Percentiles rank a stretch among this genome's conserved stretches.
These are phyloP conservation scores for Agrypnus murinus DNA, from an alignment of 2,888 invertebrate genomes.

Conservation along the genomic window DNA sequence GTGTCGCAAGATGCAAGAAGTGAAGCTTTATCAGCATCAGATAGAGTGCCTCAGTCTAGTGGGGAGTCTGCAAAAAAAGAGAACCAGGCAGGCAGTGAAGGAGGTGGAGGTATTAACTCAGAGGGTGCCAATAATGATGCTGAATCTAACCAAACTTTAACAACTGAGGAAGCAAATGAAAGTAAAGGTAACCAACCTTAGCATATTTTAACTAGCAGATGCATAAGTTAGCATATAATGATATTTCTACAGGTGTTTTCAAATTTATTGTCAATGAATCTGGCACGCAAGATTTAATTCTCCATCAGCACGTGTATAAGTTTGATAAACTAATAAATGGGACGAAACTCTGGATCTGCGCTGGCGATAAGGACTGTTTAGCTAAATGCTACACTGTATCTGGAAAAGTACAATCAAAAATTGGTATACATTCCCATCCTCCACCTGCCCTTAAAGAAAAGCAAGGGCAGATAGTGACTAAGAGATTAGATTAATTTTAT, in stretches of 20 bases:
- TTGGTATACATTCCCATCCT: slow-evolving; percentile 61
- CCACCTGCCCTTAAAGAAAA: slow-evolving; percentile 56
- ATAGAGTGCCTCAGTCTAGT: too few species aligned
- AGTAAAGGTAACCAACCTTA: too few species aligned
- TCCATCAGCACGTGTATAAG: slow-evolving; percentile 63
- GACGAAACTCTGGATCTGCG: slow-evolving; percentile 61
- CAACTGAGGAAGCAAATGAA: too few species aligned
- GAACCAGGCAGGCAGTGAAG: too few species aligned
- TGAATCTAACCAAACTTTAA: too few species aligned
- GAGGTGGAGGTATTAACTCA: too few species aligned
- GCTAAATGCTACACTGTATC: slow-evolving; percentile 61
- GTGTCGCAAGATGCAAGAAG: too few species aligned
- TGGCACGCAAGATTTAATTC: slow-evolving; percentile 56
- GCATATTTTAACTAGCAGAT: too few species aligned
- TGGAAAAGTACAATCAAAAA: slow-evolving; percentile 59
- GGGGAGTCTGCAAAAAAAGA: too few species aligned
- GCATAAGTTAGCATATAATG: too few species aligned
- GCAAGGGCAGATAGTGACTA: slow-evolving; percentile 50
- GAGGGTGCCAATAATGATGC: too few species aligned
- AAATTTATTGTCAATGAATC: slow-evolving; percentile 57
- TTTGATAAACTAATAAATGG: slow-evolving; percentile 54
- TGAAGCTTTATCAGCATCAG: too few species aligned
- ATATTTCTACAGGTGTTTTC: slow-evolving; percentile 57
- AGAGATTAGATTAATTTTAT: slow-evolving; percentile 23
- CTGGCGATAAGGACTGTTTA: slow-evolving; percentile 55